These are phyloP conservation scores for Sialia sialis DNA, from an alignment of 2,113 vertebrate genomes.

Conservation along the genomic window DNA sequence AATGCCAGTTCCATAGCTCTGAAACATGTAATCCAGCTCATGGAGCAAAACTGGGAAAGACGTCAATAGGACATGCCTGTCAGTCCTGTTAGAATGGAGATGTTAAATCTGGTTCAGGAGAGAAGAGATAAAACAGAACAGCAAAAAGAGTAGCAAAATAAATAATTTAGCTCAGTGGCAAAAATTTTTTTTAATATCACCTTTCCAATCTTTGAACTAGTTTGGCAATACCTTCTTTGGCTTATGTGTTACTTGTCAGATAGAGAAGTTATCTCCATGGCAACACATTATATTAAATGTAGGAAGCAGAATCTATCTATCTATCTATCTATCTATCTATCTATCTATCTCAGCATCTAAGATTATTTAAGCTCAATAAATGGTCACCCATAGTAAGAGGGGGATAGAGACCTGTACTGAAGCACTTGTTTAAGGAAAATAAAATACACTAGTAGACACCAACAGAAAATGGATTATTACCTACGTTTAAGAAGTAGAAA, in stretches of 20 bases:
- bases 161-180: constrained; percentile 13
- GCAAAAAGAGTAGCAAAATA: constrained; percentile 52
- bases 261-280: constrained; percentile 41
- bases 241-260: constrained; percentile 47
- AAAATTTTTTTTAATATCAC: constrained; percentile 10
- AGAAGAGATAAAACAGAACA: not conserved
- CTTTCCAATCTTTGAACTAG: constrained; percentile 46
- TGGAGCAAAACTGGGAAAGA: constrained; percentile 1
- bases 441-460: not conserved
- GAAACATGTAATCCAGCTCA: not conserved
- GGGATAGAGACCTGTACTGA: not conserved
- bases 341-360: not conserved
- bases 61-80: not conserved
- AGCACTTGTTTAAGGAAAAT: not conserved
- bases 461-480: not conserved
- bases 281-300: constrained; percentile 46
- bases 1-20: not conserved
- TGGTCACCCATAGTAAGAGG: not conserved
- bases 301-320: not conserved
- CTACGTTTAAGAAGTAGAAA: not conserved
- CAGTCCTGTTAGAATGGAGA: not conserved
- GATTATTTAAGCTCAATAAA: constrained; percentile 35
- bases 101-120: constrained; percentile 29
- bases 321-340: not conserved
- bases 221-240: constrained; percentile 39